Conservation (phyloP, 2,797 vertebrate species). For the Nyctibius grandis region DNA sequence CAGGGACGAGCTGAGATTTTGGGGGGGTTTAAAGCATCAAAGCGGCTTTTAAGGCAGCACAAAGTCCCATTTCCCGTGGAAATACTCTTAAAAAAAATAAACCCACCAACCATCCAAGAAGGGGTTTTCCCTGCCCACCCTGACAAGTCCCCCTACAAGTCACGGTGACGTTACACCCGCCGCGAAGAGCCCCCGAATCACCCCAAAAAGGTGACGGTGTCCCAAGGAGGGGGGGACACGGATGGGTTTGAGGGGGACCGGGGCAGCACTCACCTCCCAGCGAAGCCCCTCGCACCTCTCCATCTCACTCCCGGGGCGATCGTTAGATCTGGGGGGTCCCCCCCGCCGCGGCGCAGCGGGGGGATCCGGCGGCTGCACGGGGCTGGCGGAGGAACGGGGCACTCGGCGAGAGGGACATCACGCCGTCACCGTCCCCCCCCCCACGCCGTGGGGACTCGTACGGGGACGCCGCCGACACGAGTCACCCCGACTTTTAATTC, state of each 20-base stretch:
- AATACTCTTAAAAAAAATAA: neutral
- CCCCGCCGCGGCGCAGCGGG: neutral
- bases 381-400: neutral
- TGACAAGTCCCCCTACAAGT: neutral
- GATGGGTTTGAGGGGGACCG: neutral
- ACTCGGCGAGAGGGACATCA: neutral
- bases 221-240: fast-evolving
- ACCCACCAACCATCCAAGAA: neutral
- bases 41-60: neutral
- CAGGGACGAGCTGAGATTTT: neutral
- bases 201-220: neutral
- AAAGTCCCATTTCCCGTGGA: neutral
- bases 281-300: neutral
- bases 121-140: neutral
- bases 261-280: neutral
- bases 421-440: neutral
- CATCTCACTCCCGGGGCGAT: neutral
- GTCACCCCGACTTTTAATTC: neutral
- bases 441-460: too few relatives aligned
- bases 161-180: neutral
- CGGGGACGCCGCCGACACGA: too few relatives aligned
- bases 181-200: neutral
- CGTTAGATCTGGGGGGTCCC: neutral
- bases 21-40: fast-evolving
- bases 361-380: neutral